Evolutionary conservation across 1,140 invertebrate genomes (phyloP), one percentile per base, ranked within the genome.

Genomic region (Arctopsyche grandis): DNA sequence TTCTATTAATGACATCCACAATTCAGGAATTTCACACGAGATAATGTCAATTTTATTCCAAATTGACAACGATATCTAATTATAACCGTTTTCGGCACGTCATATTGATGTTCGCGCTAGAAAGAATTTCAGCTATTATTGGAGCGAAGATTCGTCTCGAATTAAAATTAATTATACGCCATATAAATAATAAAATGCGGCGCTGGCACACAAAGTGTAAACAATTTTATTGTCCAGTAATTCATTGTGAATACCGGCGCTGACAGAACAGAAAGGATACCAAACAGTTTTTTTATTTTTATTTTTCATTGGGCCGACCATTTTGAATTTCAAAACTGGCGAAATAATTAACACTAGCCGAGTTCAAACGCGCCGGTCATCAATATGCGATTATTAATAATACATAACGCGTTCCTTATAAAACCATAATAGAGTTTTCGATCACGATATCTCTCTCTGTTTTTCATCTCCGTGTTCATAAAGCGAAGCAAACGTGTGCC

Each of bases 401-500:
- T 56, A 56, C 52, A 56, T 56, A 56, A 56, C 52, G 52, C 52
- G 52, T 56, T 56, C 52, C 14, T 56, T n/a, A n/a, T n/a, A n/a
- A 56, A 60, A 60, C 56, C 56, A 60, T 60, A 60, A 60, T 60
- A 60, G 56, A 60, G 56, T 60, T 60, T 60, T 60, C 56, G 56
- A 60, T 60, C 56, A 19, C 56, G 56, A 60, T 60, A 60, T 60
- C 56, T 60, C 21, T 60, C 21, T 60, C 56, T 60, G 5, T 16
- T 56, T 7, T 38, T 7, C 1, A 38, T 38, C 29, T 1, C 29
- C 29, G 7, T 38, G 7, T 38, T 1, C 7, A 7, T 38, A 38
- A 38, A 21, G 56, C 21, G 5, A 60, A 60, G 56, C 19, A 9
- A 21, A 60, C 56, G 56, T 60, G 56, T 60, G 56, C 56, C 56